Evolutionary conservation across 2,797 vertebrate species (phyloP).

Genomic region (Falco novaeseelandiae): DNA sequence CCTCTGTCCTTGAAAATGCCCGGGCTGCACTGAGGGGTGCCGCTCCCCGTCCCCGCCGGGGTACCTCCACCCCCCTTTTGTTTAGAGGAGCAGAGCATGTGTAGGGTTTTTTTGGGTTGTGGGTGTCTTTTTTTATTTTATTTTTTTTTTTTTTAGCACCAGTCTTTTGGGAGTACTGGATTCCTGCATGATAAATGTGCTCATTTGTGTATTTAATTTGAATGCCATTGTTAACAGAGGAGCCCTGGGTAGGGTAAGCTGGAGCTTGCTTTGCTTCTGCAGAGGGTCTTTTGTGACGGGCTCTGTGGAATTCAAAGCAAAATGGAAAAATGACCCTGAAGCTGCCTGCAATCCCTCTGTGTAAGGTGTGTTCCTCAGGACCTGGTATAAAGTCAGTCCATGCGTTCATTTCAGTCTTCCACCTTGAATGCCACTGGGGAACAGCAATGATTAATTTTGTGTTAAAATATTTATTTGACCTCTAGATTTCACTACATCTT

Average conservation of each 20-base stretch:
- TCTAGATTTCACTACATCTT: background rate
- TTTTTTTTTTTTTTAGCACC: too few species aligned
- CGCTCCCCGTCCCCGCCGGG: background rate
- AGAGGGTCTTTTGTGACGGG: background rate
- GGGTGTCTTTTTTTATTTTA: background rate
- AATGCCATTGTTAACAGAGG: constrained; percentile 28
- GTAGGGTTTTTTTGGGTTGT: too few species aligned
- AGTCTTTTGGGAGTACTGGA: background rate
- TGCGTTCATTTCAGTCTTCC: background rate
- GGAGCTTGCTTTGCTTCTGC: background rate
- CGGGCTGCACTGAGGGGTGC: background rate
- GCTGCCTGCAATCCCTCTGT: accelerated
- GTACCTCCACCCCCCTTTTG: background rate
- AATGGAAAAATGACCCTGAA: background rate
- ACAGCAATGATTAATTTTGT: background rate
- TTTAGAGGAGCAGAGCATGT: background rate
- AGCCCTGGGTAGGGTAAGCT: background rate
- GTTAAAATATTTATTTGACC: background rate
- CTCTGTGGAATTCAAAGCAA: background rate
- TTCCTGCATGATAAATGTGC: constrained; percentile 40
- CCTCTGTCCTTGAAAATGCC: background rate
- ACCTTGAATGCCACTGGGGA: background rate
- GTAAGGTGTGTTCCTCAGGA: accelerated
- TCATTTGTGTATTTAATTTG: constrained; percentile 47
- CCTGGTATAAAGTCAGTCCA: background rate